Percentiles rank a stretch among this genome's conserved stretches.
These are phyloP conservation scores for Aspidiotus destructor DNA, from an alignment of 2,888 invertebrate species.

Conservation along the genomic window DNA sequence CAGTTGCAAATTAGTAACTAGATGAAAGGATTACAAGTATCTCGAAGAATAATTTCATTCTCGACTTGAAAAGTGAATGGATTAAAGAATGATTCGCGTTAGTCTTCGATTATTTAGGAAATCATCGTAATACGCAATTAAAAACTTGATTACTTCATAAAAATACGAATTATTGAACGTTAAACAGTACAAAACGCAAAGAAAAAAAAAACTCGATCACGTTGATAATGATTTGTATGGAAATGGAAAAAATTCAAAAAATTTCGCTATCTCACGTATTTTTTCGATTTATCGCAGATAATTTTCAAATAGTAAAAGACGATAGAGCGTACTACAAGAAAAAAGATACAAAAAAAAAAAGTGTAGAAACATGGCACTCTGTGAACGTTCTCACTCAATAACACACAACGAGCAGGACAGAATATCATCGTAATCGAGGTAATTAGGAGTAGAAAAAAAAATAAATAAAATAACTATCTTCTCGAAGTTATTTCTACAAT, in stretches of 20 bases:
- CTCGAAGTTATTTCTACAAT: conserved; percentile 15
- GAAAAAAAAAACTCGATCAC: no score
- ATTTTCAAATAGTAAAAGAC: no score
- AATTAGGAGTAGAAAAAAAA: conserved; percentile 1
- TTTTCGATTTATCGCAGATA: no score
- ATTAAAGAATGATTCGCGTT: conserved; percentile 15
- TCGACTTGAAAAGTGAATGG: conserved; percentile 8
- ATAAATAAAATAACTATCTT: conserved; percentile 9
- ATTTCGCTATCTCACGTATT: not conserved
- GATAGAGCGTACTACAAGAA: not conserved
- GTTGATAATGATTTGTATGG: not conserved
- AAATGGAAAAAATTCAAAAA: conserved; percentile 1
- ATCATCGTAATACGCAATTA: not conserved
- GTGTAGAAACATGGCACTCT: conserved; percentile 13
- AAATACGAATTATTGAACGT: not conserved
- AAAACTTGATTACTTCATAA: not conserved
- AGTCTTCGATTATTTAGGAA: not conserved
- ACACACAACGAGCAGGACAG: not conserved
- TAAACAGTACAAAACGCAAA: not conserved
- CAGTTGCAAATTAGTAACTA: conserved; percentile 28
- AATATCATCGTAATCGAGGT: no score
- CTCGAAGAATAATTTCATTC: conserved; percentile 16
- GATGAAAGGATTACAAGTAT: conserved; percentile 28
- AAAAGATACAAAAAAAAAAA: not conserved
- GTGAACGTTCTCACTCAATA: not conserved